A percentile compares a stretch with the other conserved stretches of the same genome.
These are phyloP conservation scores for Apotomis betuletana DNA, from an alignment of 2,888 invertebrate genomes.

Conservation along the genomic window DNA sequence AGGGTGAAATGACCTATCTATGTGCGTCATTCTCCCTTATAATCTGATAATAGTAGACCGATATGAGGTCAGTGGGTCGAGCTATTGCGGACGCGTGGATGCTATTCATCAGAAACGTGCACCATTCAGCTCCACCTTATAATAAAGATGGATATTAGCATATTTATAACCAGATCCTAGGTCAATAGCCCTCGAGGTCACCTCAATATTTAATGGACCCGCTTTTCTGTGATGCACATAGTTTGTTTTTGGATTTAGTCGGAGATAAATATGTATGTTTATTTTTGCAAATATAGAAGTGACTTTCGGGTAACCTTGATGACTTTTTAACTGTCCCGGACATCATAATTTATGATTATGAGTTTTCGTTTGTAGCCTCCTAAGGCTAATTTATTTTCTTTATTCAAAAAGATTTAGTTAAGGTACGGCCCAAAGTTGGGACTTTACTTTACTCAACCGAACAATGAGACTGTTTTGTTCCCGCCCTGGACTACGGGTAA, in stretches of 20 bases:
- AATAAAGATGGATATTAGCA: constrained; percentile 54
- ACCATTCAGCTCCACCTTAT: constrained; percentile 51
- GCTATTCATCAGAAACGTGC: constrained; percentile 53
- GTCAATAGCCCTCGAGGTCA: constrained; percentile 46
- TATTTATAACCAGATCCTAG: constrained; percentile 50
- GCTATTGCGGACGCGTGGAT: constrained; percentile 51
- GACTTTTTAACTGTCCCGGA: constrained; percentile 11
- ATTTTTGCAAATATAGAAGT: constrained; percentile 7
- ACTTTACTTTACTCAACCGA: too few species aligned
- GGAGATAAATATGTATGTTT: background rate
- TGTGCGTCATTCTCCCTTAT: constrained; percentile 10
- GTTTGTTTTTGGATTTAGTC: constrained; percentile 5
- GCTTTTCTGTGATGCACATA: constrained; percentile 14
- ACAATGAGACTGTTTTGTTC: too few species aligned
- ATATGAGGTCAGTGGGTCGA: constrained; percentile 52
- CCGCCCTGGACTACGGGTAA: too few species aligned
- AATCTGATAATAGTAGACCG: constrained; percentile 21
- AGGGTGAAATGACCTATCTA: too few species aligned
- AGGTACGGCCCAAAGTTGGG: too few species aligned
- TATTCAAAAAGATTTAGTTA: too few species aligned
- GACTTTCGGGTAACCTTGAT: constrained; percentile 14
- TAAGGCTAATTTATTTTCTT: background rate
- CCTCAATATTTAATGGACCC: constrained; percentile 28
- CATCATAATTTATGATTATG: constrained; percentile 1
- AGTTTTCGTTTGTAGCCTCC: background rate